Percentiles rank a stretch among this genome's conserved stretches.
Evolutionary conservation across 2,888 invertebrate species (phyloP).

Genomic region (Philereme vetulata): DNA sequence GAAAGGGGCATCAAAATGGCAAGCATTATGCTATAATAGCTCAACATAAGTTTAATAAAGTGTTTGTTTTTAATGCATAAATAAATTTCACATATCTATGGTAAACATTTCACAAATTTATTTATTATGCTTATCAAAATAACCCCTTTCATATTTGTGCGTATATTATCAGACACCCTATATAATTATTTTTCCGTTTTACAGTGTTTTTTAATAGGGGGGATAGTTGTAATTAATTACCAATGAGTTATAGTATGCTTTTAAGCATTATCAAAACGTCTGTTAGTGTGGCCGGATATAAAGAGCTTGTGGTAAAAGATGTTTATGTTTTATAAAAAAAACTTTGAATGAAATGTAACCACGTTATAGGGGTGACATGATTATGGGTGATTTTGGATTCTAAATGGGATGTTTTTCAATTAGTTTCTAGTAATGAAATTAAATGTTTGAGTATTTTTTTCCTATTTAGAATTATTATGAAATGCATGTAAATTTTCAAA

Average conservation of each 20-base stretch:
- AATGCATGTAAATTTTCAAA: background rate
- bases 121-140: too few species aligned
- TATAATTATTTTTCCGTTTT: background rate
- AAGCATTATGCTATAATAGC: too few species aligned
- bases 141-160: too few species aligned
- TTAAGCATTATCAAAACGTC: slow-evolving; percentile 60
- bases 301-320: slow-evolving; percentile 36
- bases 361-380: slow-evolving; percentile 39
- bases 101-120: too few species aligned
- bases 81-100: too few species aligned
- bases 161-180: too few species aligned
- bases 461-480: slow-evolving; percentile 1
- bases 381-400: slow-evolving; percentile 13
- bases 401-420: background rate
- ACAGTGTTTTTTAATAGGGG: slow-evolving; percentile 6
- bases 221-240: slow-evolving; percentile 56
- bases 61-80: too few species aligned
- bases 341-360: slow-evolving; percentile 30
- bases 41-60: too few species aligned
- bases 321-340: slow-evolving; percentile 44
- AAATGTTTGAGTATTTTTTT: background rate
- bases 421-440: slow-evolving; percentile 8
- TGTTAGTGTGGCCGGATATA: slow-evolving; percentile 60
- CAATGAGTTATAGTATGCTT: slow-evolving; percentile 68
- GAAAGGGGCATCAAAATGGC: too few species aligned